A percentile compares a stretch with the other conserved stretches of the same genome.
These are phyloP conservation scores for Cyclura pinguis DNA, from an alignment of 2,797 vertebrate genomes.

Conservation along the genomic window DNA sequence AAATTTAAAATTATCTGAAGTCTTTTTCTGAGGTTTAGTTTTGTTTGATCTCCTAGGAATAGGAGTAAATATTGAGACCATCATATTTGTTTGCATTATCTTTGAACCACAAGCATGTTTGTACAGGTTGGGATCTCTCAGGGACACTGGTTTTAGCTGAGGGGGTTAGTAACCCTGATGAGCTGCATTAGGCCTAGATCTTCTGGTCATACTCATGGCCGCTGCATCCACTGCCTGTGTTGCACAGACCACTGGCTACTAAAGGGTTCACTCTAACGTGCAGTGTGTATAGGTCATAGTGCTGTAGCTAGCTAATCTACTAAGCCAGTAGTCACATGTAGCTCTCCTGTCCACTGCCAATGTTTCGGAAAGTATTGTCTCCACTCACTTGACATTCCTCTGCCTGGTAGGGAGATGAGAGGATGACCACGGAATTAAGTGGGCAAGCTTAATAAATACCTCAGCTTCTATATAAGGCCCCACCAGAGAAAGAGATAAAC, in stretches of 20 bases:
- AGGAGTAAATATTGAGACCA: conserved; percentile 1
- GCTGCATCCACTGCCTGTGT: not conserved
- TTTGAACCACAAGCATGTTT: conserved; percentile 25
- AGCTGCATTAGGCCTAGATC: not conserved
- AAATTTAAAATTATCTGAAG: conserved; percentile 46
- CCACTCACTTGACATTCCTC: not conserved
- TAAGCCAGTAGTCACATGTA: not conserved
- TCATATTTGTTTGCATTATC: conserved; percentile 26
- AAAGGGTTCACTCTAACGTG: not conserved
- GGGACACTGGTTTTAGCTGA: not conserved
- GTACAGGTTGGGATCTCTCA: not conserved
- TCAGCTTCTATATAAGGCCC: not conserved
- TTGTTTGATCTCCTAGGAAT: conserved; percentile 21
- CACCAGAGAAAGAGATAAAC: conserved; percentile 24
- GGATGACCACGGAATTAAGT: not conserved
- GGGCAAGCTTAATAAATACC: not conserved
- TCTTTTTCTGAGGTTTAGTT: conserved; percentile 32
- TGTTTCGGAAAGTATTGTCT: not conserved
- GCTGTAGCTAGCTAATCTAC: conserved; percentile 7
- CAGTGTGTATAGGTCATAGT: not conserved
- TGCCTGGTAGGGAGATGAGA: not conserved
- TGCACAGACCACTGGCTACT: not conserved
- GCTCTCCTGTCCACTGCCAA: not conserved
- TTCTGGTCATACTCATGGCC: not conserved
- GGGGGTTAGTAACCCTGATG: not conserved